A percentile compares a stretch with the other conserved stretches of the same genome.
Evolutionary conservation across 2,888 invertebrate species (phyloP).

Genomic region (Biston stratarius): DNA sequence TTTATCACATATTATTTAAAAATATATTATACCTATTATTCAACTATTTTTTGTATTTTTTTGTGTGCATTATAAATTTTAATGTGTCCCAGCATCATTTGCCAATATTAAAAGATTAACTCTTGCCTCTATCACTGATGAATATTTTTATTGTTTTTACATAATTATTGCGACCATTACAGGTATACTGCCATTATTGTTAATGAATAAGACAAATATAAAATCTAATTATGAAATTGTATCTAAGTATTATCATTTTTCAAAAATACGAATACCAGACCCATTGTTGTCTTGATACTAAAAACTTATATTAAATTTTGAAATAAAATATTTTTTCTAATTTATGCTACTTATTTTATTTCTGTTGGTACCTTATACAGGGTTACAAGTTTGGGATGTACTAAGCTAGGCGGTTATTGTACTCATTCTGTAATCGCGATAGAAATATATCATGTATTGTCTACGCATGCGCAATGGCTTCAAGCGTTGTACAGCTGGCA

Average conservation of each 20-base stretch:
- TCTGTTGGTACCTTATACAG: not conserved
- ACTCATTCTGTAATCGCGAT: too few relatives aligned
- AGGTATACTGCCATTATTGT: constrained; percentile 36
- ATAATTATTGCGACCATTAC: constrained; percentile 29
- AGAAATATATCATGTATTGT: too few relatives aligned
- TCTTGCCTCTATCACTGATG: constrained; percentile 16
- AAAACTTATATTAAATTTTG: constrained; percentile 45
- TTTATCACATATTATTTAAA: not conserved
- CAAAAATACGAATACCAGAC: constrained; percentile 41
- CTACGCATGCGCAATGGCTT: too few relatives aligned
- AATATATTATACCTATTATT: not conserved
- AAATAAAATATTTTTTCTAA: constrained; percentile 47
- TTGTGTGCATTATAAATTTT: not conserved
- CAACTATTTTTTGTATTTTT: too few relatives aligned
- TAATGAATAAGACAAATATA: constrained; percentile 28
- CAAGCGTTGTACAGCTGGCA: too few relatives aligned
- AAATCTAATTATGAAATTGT: constrained; percentile 26
- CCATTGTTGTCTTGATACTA: constrained; percentile 49
- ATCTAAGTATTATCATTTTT: constrained; percentile 37
- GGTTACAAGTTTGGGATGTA: too few relatives aligned
- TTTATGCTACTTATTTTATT: constrained; percentile 15
- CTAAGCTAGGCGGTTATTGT: too few relatives aligned
- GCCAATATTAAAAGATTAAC: not conserved
- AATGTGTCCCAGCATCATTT: not conserved
- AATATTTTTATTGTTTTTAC: constrained; percentile 25